Evolutionary conservation across 2,797 vertebrate species (phyloP).

Genomic region (Scyliorhinus canicula): DNA sequence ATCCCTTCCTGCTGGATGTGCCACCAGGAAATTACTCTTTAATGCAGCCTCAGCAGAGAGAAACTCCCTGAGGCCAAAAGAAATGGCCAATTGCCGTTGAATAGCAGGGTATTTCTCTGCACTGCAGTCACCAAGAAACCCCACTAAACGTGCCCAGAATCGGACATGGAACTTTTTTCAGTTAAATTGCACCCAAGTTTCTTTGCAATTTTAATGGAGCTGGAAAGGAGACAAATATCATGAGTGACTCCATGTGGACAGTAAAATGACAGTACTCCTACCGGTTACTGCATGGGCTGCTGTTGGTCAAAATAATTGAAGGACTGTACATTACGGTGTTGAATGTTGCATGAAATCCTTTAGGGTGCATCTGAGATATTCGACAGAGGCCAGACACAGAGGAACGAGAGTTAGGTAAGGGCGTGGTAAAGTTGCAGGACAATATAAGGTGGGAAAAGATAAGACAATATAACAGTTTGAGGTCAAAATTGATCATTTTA

Average conservation of each 20-base stretch:
- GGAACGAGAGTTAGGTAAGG: background rate
- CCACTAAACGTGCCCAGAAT: too few relatives aligned
- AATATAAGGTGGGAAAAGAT: background rate
- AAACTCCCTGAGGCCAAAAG: too few relatives aligned
- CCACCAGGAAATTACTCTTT: too few relatives aligned
- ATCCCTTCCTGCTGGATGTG: too few relatives aligned
- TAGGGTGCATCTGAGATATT: background rate
- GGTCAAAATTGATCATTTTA: background rate
- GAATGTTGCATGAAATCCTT: background rate
- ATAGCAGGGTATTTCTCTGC: too few relatives aligned
- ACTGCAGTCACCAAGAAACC: too few relatives aligned
- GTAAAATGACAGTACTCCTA: background rate
- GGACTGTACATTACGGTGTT: background rate
- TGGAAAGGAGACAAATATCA: background rate
- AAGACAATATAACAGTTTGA: background rate
- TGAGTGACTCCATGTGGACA: background rate
- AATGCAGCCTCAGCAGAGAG: too few relatives aligned
- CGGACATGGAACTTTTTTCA: too few relatives aligned
- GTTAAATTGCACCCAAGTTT: too few relatives aligned
- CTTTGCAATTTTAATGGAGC: background rate
- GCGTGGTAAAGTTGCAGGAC: too few relatives aligned
- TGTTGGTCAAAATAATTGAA: background rate
- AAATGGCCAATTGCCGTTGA: too few relatives aligned
- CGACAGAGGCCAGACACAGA: background rate
- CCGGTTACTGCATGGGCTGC: background rate